Conservation (phyloP, 1,140 invertebrate genomes). For the Drosophila tropicalis region DNA sequence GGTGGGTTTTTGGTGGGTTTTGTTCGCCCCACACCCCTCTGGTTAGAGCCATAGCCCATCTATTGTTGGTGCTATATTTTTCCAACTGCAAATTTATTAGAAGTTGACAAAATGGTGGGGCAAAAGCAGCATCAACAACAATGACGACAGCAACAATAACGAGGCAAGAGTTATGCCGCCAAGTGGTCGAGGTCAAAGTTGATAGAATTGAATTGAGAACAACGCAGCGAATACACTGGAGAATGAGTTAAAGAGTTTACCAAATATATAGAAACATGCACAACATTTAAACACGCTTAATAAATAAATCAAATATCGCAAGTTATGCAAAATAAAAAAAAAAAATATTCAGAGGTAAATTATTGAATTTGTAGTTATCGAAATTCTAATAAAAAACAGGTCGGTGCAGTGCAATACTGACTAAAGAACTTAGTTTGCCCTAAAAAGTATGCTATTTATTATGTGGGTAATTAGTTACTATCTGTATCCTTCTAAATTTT, state of each 20-base stretch:
- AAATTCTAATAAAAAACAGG: no score
- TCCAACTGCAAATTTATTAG: conserved; percentile 48
- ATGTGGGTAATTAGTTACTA: no score
- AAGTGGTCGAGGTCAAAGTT: conserved; percentile 18
- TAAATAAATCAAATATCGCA: no score
- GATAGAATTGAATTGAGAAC: conserved; percentile 5
- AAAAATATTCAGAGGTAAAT: background rate
- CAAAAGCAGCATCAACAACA: background rate
- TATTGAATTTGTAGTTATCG: background rate
- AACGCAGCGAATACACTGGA: background rate
- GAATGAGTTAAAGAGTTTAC: background rate
- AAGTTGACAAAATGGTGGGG: conserved; percentile 48
- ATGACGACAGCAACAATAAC: conserved; percentile 1
- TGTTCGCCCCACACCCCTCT: background rate
- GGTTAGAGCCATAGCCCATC: conserved; percentile 38
- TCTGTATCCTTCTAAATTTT: no score
- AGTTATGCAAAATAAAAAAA: no score
- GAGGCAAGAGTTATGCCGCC: background rate
- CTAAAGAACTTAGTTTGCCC: no score
- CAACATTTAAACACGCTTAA: no score
- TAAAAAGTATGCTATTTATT: no score
- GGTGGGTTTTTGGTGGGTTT: conserved; percentile 6
- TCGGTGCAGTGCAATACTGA: no score
- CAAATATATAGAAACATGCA: no score
- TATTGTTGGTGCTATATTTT: conserved; percentile 38